phyloP scores from a whole-genome alignment of 2,797 vertebrate species.

The Squalus acanthias region DNA sequence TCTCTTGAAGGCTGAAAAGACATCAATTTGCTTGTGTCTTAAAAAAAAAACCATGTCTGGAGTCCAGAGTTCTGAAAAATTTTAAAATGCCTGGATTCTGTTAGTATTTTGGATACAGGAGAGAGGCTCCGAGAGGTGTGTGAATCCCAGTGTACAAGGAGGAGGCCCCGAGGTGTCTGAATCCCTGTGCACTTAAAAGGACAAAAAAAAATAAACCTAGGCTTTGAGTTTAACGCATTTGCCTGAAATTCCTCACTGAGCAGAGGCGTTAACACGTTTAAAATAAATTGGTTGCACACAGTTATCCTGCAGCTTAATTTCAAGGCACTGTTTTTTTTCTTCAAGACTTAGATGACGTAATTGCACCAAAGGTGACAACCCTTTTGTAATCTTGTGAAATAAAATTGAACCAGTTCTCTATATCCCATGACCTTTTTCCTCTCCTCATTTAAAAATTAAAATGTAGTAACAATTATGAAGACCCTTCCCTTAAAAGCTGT shows the following conservation, averaged over 20 bases:
- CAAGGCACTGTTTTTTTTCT: not conserved
- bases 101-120: not conserved
- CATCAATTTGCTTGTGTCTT: not conserved
- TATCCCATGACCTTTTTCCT: not conserved
- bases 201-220: not conserved
- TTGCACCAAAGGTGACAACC: not conserved
- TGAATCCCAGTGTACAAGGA: not conserved
- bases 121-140: not conserved
- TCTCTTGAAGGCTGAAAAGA: not conserved
- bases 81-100: not conserved
- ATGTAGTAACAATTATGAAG: not conserved
- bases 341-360: not conserved
- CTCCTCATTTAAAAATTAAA: not conserved
- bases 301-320: not conserved
- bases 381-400: not conserved
- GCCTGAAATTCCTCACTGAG: not conserved
- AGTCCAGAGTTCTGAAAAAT: slow-evolving; percentile 24
- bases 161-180: not conserved
- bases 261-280: not conserved
- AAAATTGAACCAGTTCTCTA: not conserved
- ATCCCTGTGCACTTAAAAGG: not conserved
- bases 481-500: not conserved
- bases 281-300: not conserved
- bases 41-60: not conserved
- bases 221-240: not conserved